phyloP scores from a whole-genome alignment of 2,888 invertebrate genomes.

The Elegia similella region DNA sequence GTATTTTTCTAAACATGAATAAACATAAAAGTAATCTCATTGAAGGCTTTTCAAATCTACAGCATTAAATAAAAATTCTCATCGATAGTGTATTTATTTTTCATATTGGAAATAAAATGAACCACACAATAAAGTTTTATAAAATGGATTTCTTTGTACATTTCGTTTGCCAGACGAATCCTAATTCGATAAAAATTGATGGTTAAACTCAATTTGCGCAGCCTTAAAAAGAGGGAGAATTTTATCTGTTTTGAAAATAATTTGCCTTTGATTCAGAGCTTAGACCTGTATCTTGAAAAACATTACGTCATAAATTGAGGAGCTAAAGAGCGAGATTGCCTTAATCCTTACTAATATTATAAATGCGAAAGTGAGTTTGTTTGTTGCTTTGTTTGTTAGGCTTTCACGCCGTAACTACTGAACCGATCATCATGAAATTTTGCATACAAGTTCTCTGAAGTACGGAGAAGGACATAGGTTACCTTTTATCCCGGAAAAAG shows the following conservation, averaged over 20 bases:
- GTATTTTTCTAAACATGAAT: too few relatives aligned
- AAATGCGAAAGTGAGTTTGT: too few relatives aligned
- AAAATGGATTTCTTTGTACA: conserved; percentile 6
- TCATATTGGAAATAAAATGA: background rate
- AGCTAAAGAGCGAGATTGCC: too few relatives aligned
- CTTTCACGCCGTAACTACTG: too few relatives aligned
- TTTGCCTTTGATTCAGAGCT: background rate
- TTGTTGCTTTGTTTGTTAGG: too few relatives aligned
- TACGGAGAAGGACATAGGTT: too few relatives aligned
- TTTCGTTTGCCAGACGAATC: conserved; percentile 5
- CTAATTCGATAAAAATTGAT: conserved; percentile 5
- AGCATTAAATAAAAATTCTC: background rate
- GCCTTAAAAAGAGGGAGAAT: background rate
- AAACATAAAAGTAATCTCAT: too few relatives aligned
- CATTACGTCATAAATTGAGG: background rate
- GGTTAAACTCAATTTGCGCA: conserved; percentile 1
- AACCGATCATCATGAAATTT: too few relatives aligned
- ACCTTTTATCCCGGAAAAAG: too few relatives aligned
- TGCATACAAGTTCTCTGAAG: too few relatives aligned
- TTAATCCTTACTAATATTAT: too few relatives aligned
- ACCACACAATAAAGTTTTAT: background rate
- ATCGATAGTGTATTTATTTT: background rate
- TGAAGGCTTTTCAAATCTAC: background rate
- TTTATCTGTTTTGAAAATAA: background rate
- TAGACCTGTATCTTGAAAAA: background rate